Percentiles rank a stretch among this genome's conserved stretches.
Evolutionary conservation across 2,797 vertebrate species (phyloP).

Genomic region (Limosa lapponica): DNA sequence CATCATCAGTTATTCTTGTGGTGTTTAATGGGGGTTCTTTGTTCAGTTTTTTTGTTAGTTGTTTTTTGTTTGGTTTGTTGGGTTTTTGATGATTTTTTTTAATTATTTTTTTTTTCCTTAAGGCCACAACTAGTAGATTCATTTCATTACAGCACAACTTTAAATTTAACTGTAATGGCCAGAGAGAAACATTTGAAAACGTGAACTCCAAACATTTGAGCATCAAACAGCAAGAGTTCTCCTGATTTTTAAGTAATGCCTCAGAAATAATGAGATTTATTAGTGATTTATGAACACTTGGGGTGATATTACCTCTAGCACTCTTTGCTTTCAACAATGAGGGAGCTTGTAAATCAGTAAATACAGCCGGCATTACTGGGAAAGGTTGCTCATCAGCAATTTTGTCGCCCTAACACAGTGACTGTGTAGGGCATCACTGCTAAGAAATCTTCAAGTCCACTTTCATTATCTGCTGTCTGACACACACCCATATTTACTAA

Average conservation of each 20-base stretch:
- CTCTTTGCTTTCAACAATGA: neutral
- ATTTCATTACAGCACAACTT: neutral
- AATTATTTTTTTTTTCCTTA: neutral
- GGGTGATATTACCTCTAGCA: neutral
- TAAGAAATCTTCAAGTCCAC: neutral
- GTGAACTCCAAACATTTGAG: neutral
- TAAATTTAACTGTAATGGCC: neutral
- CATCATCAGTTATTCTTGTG: neutral
- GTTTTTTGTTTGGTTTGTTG: neutral
- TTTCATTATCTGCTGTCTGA: neutral
- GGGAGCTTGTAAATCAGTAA: neutral
- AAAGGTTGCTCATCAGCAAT: neutral
- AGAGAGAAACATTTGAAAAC: neutral
- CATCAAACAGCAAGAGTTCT: neutral
- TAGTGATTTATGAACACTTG: neutral
- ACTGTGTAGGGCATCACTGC: neutral
- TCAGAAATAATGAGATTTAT: neutral
- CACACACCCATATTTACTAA: neutral
- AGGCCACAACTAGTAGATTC: neutral
- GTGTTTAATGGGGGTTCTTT: neutral
- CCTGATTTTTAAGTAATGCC: neutral
- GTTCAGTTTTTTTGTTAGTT: neutral
- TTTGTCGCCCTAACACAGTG: neutral
- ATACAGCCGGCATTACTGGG: neutral
- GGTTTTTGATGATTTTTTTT: neutral